Evolutionary conservation across 2,888 invertebrate species (phyloP), one percentile per base, ranked within the genome.

Genomic region (Temnothorax rugatulus): DNA sequence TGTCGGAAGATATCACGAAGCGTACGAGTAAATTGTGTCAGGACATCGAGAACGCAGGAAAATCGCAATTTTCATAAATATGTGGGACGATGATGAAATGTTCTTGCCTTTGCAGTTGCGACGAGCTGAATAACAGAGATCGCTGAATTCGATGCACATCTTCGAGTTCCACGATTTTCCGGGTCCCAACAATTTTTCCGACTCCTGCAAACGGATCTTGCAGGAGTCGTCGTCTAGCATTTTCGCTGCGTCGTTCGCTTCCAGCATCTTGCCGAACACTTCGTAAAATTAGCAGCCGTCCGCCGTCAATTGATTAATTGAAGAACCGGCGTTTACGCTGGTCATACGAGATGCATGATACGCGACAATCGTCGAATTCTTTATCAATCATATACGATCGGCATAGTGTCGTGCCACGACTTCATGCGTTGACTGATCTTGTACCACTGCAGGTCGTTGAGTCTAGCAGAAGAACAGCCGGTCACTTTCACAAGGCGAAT

Each of bases 61-160:
- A 21, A 13, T 13, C 2, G 9, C 29, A 7, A 47, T 11, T 21
- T 15, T 41, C 11, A 29, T 4, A 9, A 11, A 59, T 25, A 47
- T 47, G 3, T 18, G 11, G 8, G 1, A 29, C 4, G 38, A 25
- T 13, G 4, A 25, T 13, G 4, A 69, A 69, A 25, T 25, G 1
- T 50, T 69, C 83, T 84, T 84, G 21, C 86, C 84, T 86, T 88
- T 83, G 0, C 11, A n/a, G 1, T 38, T 29, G 15, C 47, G 15
- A 9, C 7, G 11, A 18, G 73, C 38, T 1, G 83, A 73, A 13
- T 90, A 89, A n/a, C 84, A 82, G 1, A 89, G 84, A 61, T 85
- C 25, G 13, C 76, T 44, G 18, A 89, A 84, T 61, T 88, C 84
- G 5, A 89, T 61, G 18, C 44, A 64, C n/a, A 90, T 68, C 38